A percentile compares a stretch with the other conserved stretches of the same genome.
Evolutionary conservation across 2,888 invertebrate genomes (phyloP).

Genomic region (Drosophila pseudotalamancana): DNA sequence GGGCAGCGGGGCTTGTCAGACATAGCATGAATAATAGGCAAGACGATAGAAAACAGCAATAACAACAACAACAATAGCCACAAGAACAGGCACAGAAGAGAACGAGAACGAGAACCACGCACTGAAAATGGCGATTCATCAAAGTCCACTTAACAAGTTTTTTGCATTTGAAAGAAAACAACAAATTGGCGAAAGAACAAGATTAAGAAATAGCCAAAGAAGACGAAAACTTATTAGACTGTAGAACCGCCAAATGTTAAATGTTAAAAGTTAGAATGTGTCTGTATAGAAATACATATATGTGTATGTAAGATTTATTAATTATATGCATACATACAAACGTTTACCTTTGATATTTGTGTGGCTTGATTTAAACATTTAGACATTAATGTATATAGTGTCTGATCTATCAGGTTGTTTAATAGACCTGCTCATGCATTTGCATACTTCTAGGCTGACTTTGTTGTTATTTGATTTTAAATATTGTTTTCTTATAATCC

Average conservation of each 20-base stretch:
- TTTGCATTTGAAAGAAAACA: constrained; percentile 70
- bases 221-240: constrained; percentile 24
- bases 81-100: not conserved
- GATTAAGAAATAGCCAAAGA: constrained; percentile 10
- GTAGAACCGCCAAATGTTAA: constrained; percentile 1
- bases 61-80: constrained; percentile 3
- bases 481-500: not conserved
- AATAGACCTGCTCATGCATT: not conserved
- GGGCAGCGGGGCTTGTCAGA: constrained; percentile 12
- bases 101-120: constrained; percentile 31
- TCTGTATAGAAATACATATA: not conserved
- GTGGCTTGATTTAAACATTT: not conserved
- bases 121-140: constrained; percentile 77
- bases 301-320: not conserved
- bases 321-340: not conserved
- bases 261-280: not conserved
- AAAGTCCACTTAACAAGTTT: constrained; percentile 78
- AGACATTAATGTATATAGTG: not conserved
- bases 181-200: constrained; percentile 38
- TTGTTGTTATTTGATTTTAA: not conserved
- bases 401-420: constrained; percentile 12
- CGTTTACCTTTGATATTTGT: not conserved
- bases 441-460: constrained; percentile 47
- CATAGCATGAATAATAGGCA: constrained; percentile 71
- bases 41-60: constrained; percentile 36